phyloP scores from a whole-genome alignment of 1,140 invertebrate genomes.

The Brachionus rotundiformis region DNA sequence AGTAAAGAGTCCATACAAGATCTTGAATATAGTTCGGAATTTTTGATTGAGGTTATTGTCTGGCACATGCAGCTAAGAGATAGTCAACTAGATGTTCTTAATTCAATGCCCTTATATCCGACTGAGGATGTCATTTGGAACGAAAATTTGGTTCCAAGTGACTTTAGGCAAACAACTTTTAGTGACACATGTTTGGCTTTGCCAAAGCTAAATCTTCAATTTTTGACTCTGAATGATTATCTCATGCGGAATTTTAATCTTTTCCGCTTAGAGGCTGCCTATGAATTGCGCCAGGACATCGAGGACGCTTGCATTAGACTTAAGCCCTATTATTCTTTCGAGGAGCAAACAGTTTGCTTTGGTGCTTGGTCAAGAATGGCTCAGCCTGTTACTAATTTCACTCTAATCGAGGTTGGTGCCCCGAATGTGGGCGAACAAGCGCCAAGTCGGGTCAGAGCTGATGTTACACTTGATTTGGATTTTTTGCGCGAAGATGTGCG shows the following conservation, averaged over 20 bases:
- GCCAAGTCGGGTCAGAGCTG: constrained; percentile 88
- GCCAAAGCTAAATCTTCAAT: constrained; percentile 96
- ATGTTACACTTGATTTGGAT: constrained; percentile 79
- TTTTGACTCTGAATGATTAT: constrained; percentile 97
- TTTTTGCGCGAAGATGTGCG: constrained; percentile 82
- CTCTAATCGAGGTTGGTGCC: constrained; percentile 77
- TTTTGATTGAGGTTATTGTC: constrained; percentile 40
- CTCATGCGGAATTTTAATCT: constrained; percentile 94
- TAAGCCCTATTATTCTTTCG: constrained; percentile 79
- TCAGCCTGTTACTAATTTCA: constrained; percentile 85
- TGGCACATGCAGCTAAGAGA: constrained; percentile 32
- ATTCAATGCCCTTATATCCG: constrained; percentile 96
- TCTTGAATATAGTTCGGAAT: constrained; percentile 32
- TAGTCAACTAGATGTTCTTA: constrained; percentile 67
- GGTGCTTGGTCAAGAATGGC: constrained; percentile 98
- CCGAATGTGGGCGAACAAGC: constrained; percentile 80
- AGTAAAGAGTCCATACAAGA: constrained; percentile 7
- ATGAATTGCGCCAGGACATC: constrained; percentile 97
- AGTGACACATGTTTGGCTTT: constrained; percentile 71
- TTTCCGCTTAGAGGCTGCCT: constrained; percentile 95
- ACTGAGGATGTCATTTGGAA: constrained; percentile 99
- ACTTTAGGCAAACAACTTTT: constrained; percentile 91
- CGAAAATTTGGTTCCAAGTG: constrained; percentile 94
- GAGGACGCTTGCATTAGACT: constrained; percentile 91
- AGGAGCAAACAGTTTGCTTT: constrained; percentile 69